phyloP scores from a whole-genome alignment of 92 coral and sea anemone genomes.

The Umimayanthus chanpuru region DNA sequence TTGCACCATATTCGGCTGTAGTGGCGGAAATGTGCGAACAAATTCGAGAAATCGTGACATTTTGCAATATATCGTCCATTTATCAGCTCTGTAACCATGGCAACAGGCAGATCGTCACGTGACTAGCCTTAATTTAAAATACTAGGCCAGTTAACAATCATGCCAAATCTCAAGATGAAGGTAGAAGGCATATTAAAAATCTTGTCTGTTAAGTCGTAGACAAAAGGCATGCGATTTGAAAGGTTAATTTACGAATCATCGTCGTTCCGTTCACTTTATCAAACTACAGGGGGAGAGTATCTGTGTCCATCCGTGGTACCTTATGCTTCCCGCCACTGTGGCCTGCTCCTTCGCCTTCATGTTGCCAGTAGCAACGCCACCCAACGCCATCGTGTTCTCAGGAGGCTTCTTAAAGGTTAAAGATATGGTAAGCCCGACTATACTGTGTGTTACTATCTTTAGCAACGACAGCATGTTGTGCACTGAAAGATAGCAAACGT shows the following conservation, averaged over 20 bases:
- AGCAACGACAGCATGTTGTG: not conserved
- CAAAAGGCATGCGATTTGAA: not conserved
- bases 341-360: slow-evolving; percentile 96
- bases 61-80: too few relatives aligned
- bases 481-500: not conserved
- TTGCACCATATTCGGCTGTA: too few relatives aligned
- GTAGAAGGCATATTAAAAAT: too few relatives aligned
- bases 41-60: too few relatives aligned
- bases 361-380: slow-evolving; percentile 98
- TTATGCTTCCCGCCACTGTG: slow-evolving; percentile 93
- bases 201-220: too few relatives aligned
- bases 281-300: slow-evolving; percentile 79
- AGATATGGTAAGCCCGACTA: slow-evolving; percentile 78
- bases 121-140: too few relatives aligned
- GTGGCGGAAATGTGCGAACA: too few relatives aligned
- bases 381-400: slow-evolving; percentile 92
- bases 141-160: too few relatives aligned
- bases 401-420: slow-evolving; percentile 86
- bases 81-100: too few relatives aligned
- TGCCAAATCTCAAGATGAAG: too few relatives aligned
- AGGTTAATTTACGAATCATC: not conserved
- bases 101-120: too few relatives aligned
- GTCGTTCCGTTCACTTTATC: not conserved
- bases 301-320: slow-evolving; percentile 84
- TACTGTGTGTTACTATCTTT: not conserved